Percentiles rank a stretch among this genome's conserved stretches.
These are phyloP conservation scores for Mesitornis unicolor DNA, from an alignment of 2,113 vertebrate genomes.

Conservation along the genomic window DNA sequence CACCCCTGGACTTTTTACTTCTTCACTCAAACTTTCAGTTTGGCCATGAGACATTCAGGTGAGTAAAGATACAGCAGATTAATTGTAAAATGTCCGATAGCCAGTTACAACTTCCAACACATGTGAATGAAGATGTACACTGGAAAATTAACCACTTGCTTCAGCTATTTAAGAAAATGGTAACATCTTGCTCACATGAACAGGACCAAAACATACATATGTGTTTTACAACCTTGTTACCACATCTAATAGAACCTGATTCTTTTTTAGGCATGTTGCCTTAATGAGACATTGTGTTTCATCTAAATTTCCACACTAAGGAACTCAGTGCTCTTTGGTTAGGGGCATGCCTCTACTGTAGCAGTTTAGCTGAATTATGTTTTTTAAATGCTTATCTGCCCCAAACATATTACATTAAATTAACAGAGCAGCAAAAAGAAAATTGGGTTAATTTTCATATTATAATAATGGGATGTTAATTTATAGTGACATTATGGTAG, in stretches of 20 bases:
- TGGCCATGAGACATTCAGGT: background rate
- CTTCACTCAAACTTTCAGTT: background rate
- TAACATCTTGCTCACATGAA: background rate
- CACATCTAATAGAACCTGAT: background rate
- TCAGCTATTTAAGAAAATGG: background rate
- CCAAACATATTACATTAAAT: background rate
- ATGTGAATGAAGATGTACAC: background rate
- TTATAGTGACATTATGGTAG: background rate
- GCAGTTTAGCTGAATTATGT: background rate
- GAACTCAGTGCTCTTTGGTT: background rate
- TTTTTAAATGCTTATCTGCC: background rate
- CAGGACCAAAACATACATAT: background rate
- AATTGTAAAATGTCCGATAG: background rate
- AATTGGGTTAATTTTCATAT: background rate
- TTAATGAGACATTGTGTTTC: background rate
- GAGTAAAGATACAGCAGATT: background rate
- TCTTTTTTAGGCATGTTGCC: background rate
- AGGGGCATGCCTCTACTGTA: background rate
- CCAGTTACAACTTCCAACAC: background rate
- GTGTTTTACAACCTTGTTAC: background rate
- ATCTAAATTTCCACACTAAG: background rate
- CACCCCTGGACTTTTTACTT: background rate
- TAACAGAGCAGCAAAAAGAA: background rate
- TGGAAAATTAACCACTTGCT: background rate
- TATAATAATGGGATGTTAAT: background rate